Conservation (phyloP, 1,140 invertebrate species). For the Drosophila lowei region DNA sequence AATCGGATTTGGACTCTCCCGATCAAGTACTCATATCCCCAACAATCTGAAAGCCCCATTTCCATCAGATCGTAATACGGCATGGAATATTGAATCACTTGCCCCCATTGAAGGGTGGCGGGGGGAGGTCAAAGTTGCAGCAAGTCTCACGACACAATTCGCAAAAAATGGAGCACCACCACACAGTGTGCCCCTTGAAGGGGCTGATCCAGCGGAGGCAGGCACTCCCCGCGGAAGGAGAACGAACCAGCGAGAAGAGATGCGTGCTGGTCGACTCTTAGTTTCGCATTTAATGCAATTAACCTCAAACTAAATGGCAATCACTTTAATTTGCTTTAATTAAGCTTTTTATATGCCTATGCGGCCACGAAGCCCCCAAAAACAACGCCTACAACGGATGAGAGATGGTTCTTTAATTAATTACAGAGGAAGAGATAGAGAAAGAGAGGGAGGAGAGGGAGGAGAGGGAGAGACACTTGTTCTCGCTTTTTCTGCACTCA, state of each 20-base stretch:
- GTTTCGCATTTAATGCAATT: conserved; percentile 81
- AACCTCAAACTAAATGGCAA: conserved; percentile 82
- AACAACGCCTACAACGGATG: conserved; percentile 62
- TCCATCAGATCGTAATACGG: conserved; percentile 4
- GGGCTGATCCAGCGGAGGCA: no score
- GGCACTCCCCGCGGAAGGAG: conserved; percentile 11
- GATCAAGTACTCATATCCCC: neutral
- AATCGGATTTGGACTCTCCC: no score
- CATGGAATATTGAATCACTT: conserved; percentile 60
- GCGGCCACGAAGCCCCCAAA: conserved; percentile 30
- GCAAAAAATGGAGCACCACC: conserved; percentile 43
- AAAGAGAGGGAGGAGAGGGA: no score
- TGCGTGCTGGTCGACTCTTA: conserved; percentile 55
- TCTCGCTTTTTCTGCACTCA: conserved; percentile 21
- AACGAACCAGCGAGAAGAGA: conserved; percentile 13
- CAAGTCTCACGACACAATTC: conserved; percentile 69
- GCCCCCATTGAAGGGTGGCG: conserved; percentile 28
- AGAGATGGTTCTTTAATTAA: conserved; percentile 65
- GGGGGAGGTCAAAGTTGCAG: conserved; percentile 56
- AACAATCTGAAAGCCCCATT: neutral
- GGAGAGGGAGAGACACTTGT: conserved; percentile 19
- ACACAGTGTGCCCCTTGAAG: conserved; percentile 1
- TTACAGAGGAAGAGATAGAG: conserved; percentile 35
- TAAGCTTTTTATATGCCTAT: conserved; percentile 78
- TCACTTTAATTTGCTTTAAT: conserved; percentile 82